Conservation (phyloP, 2,888 invertebrate species). For the Erynnis tages region DNA sequence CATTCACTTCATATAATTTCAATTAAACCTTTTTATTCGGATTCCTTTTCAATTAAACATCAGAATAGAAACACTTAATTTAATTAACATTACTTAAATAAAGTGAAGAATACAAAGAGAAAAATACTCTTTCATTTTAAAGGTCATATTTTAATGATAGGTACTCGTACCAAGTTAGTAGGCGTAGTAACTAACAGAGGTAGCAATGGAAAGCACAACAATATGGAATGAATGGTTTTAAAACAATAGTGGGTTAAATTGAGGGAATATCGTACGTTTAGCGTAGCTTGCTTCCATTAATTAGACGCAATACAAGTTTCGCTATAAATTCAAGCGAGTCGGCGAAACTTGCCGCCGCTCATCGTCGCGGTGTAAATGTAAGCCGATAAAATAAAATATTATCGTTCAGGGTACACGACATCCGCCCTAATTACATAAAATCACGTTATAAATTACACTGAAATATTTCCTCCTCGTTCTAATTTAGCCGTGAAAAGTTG, state of each 20-base stretch:
- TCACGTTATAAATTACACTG: constrained; percentile 66
- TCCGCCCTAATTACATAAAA: constrained; percentile 69
- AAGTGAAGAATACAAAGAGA: no score
- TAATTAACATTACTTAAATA: no score
- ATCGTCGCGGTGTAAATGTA: constrained; percentile 69
- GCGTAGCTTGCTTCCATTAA: constrained; percentile 72
- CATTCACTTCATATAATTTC: no score
- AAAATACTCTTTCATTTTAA: no score
- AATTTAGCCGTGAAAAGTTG: constrained; percentile 59
- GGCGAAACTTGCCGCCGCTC: constrained; percentile 70
- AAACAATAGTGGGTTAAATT: constrained; percentile 66
- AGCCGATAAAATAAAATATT: constrained; percentile 78
- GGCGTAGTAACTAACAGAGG: no score
- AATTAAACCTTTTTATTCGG: no score
- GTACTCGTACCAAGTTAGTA: no score
- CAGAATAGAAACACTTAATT: no score
- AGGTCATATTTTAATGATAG: no score
- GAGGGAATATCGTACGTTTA: constrained; percentile 59
- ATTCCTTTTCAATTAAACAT: no score
- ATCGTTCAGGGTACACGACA: constrained; percentile 60
- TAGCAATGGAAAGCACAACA: no score
- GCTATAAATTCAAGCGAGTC: constrained; percentile 74
- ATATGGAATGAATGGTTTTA: constrained; percentile 44
- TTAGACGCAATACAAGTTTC: constrained; percentile 76
- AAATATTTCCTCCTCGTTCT: constrained; percentile 60